Percentiles rank a stretch among this genome's conserved stretches.
phyloP scores from a whole-genome alignment of 2,888 invertebrate species.

The Tortrix viridana region DNA sequence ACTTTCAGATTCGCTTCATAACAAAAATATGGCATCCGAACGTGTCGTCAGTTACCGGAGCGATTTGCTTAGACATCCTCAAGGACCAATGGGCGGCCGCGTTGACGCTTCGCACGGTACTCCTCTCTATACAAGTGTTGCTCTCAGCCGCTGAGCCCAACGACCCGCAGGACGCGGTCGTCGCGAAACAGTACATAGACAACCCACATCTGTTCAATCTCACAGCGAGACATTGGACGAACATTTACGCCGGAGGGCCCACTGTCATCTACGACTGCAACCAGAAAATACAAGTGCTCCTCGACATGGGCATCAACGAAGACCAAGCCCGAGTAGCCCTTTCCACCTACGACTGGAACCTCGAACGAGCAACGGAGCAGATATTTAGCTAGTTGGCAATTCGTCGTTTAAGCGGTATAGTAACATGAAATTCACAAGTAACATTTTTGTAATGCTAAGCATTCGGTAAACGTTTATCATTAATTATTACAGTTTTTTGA shows the following conservation, averaged over 20 bases:
- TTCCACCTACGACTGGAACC: slow-evolving; percentile 96
- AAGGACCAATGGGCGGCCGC: slow-evolving; percentile 99
- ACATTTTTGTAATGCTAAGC: slow-evolving; percentile 36
- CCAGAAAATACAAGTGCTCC: slow-evolving; percentile 93
- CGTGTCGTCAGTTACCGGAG: slow-evolving; percentile 98
- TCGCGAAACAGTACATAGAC: slow-evolving; percentile 98
- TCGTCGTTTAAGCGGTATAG: slow-evolving; percentile 17
- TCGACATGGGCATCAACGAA: slow-evolving; percentile 97
- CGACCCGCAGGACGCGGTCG: slow-evolving; percentile 98
- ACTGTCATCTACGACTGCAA: slow-evolving; percentile 87
- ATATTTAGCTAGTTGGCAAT: slow-evolving; percentile 64
- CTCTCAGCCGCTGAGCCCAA: slow-evolving; percentile 96
- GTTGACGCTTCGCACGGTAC: slow-evolving; percentile 97
- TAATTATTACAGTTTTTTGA: slow-evolving; percentile 15
- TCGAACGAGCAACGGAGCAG: slow-evolving; percentile 94
- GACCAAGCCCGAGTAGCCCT: slow-evolving; percentile 95
- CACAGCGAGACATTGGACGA: slow-evolving; percentile 98
- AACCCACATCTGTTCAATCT: slow-evolving; percentile 92
- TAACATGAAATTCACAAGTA: slow-evolving; percentile 30
- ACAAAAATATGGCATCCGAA: slow-evolving; percentile 99
- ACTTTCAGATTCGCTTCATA: slow-evolving; percentile 94
- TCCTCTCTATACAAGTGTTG: slow-evolving; percentile 97
- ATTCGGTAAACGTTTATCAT: slow-evolving; percentile 30
- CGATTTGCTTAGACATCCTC: slow-evolving; percentile 98
- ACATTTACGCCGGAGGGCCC: slow-evolving; percentile 94